Percentiles rank a stretch among this genome's conserved stretches.
Conservation (phyloP, 2,888 invertebrate genomes). For the Candidula unifasciata region DNA sequence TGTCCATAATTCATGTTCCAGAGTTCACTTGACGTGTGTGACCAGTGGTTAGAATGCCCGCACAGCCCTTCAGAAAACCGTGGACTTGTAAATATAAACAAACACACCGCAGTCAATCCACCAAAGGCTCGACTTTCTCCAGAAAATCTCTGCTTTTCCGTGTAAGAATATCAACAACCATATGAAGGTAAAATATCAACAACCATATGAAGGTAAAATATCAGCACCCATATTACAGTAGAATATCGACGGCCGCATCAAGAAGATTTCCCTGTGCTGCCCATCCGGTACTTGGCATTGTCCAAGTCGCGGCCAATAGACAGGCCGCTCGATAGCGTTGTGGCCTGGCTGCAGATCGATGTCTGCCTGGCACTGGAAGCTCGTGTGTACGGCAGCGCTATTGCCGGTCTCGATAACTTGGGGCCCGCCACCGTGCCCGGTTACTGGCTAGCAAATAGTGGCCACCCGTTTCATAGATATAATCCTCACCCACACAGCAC, state of each 20-base stretch:
- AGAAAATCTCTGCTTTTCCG: too few relatives aligned
- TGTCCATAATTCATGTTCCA: too few relatives aligned
- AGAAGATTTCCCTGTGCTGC: not conserved
- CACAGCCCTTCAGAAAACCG: too few relatives aligned
- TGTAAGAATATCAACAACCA: too few relatives aligned
- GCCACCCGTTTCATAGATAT: not conserved
- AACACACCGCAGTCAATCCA: too few relatives aligned
- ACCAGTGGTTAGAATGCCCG: too few relatives aligned
- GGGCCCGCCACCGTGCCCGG: too few relatives aligned
- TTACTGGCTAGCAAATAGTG: not conserved
- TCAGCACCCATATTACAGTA: not conserved
- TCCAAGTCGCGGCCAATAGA: not conserved
- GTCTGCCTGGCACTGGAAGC: not conserved
- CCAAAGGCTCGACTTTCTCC: too few relatives aligned
- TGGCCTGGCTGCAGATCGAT: constrained; percentile 10
- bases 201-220: not conserved
- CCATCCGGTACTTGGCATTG: not conserved
- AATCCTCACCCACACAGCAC: too few relatives aligned
- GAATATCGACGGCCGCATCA: too few relatives aligned
- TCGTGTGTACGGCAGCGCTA: not conserved
- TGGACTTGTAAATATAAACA: too few relatives aligned
- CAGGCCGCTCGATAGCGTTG: not conserved
- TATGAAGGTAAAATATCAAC: not conserved
- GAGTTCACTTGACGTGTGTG: too few relatives aligned
- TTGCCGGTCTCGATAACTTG: not conserved